These are phyloP conservation scores for Catostylus mosaicus DNA, from an alignment of 30 jellyfish, hydroid and myxozoan genomes.

Conservation along the genomic window DNA sequence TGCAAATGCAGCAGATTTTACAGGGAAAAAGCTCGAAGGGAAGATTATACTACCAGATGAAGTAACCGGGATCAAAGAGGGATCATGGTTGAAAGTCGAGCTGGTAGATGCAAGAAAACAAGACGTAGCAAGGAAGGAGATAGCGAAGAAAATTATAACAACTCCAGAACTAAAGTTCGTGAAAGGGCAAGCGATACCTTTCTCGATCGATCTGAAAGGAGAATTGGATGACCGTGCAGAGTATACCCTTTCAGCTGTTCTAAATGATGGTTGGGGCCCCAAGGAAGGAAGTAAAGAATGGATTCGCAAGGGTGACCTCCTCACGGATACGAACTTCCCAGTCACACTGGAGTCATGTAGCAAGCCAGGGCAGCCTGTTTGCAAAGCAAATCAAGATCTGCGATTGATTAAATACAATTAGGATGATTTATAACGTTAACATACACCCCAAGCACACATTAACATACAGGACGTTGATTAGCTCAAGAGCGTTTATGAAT, in stretches of 20 bases:
- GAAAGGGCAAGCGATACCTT: constrained; percentile 28
- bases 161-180: constrained; percentile 18
- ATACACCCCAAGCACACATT: too few relatives aligned
- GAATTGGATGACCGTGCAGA: constrained; percentile 27
- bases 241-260: constrained; percentile 26
- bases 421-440: background rate
- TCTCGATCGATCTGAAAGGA: constrained; percentile 21
- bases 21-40: constrained; percentile 39
- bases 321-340: constrained; percentile 35
- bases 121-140: constrained; percentile 13
- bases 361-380: constrained; percentile 33
- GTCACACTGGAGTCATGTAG: constrained; percentile 32
- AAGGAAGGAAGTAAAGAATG: constrained; percentile 37
- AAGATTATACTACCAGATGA: constrained; percentile 37
- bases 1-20: constrained; percentile 12
- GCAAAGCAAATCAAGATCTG: constrained; percentile 25
- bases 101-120: constrained; percentile 34
- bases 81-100: constrained; percentile 34
- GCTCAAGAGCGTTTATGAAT: too few relatives aligned
- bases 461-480: too few relatives aligned
- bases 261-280: constrained; percentile 56
- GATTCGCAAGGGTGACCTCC: constrained; percentile 51
- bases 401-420: background rate
- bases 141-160: constrained; percentile 8
- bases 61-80: constrained; percentile 8